Evolutionary conservation across 2,797 vertebrate genomes (phyloP), one percentile per base, ranked within the genome.

Genomic region (Hemitrygon akajei): DNA sequence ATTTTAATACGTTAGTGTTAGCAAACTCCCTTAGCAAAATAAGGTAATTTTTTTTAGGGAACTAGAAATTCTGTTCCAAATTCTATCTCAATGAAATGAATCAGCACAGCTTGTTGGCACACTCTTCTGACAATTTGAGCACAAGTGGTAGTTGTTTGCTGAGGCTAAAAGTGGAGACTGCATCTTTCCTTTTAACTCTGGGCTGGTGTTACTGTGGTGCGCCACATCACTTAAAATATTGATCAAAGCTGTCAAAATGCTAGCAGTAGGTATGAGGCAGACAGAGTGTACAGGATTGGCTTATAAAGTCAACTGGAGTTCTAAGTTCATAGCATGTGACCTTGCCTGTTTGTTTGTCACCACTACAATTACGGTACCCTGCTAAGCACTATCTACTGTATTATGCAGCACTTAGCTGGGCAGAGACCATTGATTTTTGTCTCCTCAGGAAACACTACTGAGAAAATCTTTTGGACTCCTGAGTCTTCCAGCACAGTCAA

Each of bases 241-340:
- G 96, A 97, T 97, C 96, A 97, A 97, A 97, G 96, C 96, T 95
- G 96, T 95, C 96, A 95, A 96, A 97, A 97, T 96, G 96, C 96
- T 96, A 97, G 96, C 96, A 95, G 96, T 97, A 95, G 96, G 96
- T 96, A 95, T 95, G 96, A 95, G 95, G 95, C 95, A 96, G 95
- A 95, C 95, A 95, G 95, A 95, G 94, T 95, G 95, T 94, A 93
- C 94, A 95, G 95, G 96, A 95, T 96, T 95, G 95, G 96, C 96
- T 95, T 94, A 97, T 96, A 95, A 96, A 96, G 95, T 96, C 95
- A 95, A 95, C 95, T 96, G 95, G 96, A 96, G 96, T 96, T 96
- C 96, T 96, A 97, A 97, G 96, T 96, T 95, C 96, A 95, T 96
- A 96, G 96, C 96, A 95, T 95, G 96, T 95, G 80, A 93, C 95